Conservation (phyloP, 2,888 invertebrate genomes). For the Rhamnusium bicolor region DNA sequence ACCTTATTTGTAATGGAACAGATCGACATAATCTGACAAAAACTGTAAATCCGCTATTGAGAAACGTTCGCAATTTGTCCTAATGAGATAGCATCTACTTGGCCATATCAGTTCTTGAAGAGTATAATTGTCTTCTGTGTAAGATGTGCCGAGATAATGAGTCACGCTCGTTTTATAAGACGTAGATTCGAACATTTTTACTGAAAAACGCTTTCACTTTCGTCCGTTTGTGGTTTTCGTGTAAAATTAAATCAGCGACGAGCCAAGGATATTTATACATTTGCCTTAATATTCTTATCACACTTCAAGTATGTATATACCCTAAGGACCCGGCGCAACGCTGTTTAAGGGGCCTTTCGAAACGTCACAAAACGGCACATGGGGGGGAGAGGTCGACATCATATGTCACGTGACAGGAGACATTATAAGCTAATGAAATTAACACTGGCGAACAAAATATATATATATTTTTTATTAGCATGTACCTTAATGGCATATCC, state of each 20-base stretch:
- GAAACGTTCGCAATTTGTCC: conserved; percentile 4
- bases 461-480: no score
- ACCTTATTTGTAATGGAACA: not conserved
- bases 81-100: conserved; percentile 8
- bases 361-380: no score
- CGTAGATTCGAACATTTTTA: not conserved
- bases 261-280: not conserved
- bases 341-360: no score
- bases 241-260: conserved; percentile 1
- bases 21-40: not conserved
- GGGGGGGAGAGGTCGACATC: no score
- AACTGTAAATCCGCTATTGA: not conserved
- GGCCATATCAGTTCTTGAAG: conserved; percentile 16
- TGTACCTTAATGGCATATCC: no score
- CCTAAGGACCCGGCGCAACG: no score
- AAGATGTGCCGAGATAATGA: conserved; percentile 16
- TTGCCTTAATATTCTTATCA: not conserved
- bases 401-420: no score
- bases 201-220: conserved; percentile 14
- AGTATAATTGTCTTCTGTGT: conserved; percentile 13
- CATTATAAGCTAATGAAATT: no score
- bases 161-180: conserved; percentile 19
- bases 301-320: no score
- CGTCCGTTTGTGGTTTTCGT: not conserved
- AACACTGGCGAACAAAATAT: no score